Evolutionary conservation across 1,140 invertebrate genomes (phyloP).

Genomic region (Drosophila sucinea): DNA sequence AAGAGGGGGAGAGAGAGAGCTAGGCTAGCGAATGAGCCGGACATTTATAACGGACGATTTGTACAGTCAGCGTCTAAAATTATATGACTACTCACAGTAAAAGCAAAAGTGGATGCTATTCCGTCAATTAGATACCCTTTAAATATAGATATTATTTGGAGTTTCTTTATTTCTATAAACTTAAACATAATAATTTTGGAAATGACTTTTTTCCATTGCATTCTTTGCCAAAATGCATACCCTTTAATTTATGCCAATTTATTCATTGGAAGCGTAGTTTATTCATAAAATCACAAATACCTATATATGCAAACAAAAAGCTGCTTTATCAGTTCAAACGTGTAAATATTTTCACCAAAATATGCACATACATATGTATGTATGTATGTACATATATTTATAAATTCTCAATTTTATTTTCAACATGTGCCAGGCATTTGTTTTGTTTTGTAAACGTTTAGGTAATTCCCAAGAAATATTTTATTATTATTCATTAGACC

Average conservation of each 20-base stretch:
- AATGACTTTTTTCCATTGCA: no score
- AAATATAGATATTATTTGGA: no score
- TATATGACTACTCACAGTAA: conserved; percentile 12
- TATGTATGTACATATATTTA: background rate
- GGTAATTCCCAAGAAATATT: background rate
- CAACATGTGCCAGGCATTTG: conserved; percentile 35
- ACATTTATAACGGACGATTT: conserved; percentile 17
- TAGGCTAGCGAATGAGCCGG: conserved; percentile 8
- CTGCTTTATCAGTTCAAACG: conserved; percentile 58
- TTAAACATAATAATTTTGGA: no score
- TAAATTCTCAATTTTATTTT: conserved; percentile 1
- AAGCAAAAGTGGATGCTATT: conserved; percentile 1
- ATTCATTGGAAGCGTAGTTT: conserved; percentile 25
- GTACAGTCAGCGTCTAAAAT: conserved; percentile 44
- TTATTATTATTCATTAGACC: background rate
- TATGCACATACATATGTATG: background rate
- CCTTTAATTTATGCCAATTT: background rate
- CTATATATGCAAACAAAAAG: background rate
- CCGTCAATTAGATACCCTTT: no score
- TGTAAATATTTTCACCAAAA: conserved; percentile 61
- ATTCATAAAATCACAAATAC: conserved; percentile 53
- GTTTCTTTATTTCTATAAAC: no score
- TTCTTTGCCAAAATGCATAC: background rate
- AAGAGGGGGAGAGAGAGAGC: conserved; percentile 8
- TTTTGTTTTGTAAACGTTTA: conserved; percentile 6